Conservation (phyloP, 2,113 vertebrate genomes). For the Callocephalon fimbriatum region DNA sequence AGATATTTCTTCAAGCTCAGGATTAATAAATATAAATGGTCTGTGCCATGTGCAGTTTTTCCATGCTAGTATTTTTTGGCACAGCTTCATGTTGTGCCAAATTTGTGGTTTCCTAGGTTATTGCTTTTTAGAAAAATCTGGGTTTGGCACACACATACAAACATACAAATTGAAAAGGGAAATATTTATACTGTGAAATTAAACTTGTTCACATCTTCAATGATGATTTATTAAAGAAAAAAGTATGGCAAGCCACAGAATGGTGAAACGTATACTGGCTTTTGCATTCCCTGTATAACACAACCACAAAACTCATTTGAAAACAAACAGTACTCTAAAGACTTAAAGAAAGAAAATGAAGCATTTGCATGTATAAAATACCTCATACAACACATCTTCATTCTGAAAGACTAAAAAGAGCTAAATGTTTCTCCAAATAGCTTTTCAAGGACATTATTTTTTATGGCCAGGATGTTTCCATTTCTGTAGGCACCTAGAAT, state of each 20-base stretch:
- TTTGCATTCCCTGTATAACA: conserved; percentile 28
- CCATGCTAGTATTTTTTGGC: conserved; percentile 9
- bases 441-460: conserved; percentile 61
- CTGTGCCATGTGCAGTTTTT: conserved; percentile 15
- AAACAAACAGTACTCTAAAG: conserved; percentile 68
- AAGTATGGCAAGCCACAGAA: conserved; percentile 2
- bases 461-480: conserved; percentile 59
- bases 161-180: conserved; percentile 45
- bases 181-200: conserved; percentile 58
- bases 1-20: neutral
- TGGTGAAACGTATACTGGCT: neutral
- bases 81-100: neutral
- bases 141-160: conserved; percentile 18
- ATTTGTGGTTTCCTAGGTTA: conserved; percentile 24
- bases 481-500: conserved; percentile 55
- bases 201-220: conserved; percentile 53
- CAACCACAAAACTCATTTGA: conserved; percentile 59
- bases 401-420: conserved; percentile 52
- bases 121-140: conserved; percentile 41
- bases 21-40: conserved; percentile 36
- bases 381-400: conserved; percentile 56
- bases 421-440: conserved; percentile 53
- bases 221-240: conserved; percentile 51
- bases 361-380: conserved; percentile 70
- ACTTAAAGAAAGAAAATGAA: conserved; percentile 61